phyloP scores from a whole-genome alignment of 1,140 invertebrate species.

The Ridgeia piscesae region DNA sequence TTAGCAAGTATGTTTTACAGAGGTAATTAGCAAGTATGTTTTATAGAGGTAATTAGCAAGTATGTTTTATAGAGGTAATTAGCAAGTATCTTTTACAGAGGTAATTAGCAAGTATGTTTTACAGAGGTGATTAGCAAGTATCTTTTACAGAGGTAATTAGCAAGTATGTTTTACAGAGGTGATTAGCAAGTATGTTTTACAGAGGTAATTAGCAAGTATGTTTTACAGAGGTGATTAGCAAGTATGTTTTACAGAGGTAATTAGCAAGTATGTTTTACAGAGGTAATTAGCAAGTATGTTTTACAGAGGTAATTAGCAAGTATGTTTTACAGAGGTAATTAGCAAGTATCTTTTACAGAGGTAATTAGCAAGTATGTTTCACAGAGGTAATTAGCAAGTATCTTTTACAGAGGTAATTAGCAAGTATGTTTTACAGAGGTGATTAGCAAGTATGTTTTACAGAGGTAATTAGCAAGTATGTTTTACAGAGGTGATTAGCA shows the following conservation, averaged over 20 bases:
- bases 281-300: neutral
- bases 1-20: too few relatives aligned
- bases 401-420: neutral
- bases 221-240: neutral
- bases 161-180: too few relatives aligned
- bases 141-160: neutral
- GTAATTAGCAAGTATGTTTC: too few relatives aligned
- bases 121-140: neutral
- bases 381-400: neutral
- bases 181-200: neutral
- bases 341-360: neutral
- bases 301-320: too few relatives aligned
- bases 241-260: neutral
- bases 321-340: neutral
- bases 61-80: neutral
- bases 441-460: neutral
- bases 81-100: neutral
- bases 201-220: too few relatives aligned
- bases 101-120: too few relatives aligned
- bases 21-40: neutral
- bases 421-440: too few relatives aligned
- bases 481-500: neutral
- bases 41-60: too few relatives aligned
- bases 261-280: too few relatives aligned
- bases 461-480: neutral